phyloP scores from a whole-genome alignment of 2,113 vertebrate species.

The Centrocercus urophasianus region DNA sequence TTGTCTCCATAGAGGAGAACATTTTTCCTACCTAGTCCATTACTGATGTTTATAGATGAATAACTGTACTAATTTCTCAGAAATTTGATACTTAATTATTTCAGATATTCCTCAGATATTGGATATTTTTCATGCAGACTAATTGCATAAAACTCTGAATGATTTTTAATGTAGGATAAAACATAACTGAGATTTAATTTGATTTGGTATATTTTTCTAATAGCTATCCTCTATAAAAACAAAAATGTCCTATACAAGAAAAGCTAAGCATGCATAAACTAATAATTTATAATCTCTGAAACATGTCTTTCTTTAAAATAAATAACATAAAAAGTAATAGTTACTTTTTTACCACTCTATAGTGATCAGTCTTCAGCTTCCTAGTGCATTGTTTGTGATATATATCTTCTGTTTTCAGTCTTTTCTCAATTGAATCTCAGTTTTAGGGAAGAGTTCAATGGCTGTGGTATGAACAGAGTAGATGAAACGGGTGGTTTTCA shows the following conservation, averaged over 20 bases:
- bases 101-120: background rate
- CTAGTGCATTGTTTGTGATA: background rate
- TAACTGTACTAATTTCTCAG: background rate
- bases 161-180: background rate
- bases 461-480: background rate
- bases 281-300: background rate
- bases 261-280: background rate
- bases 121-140: background rate
- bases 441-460: background rate
- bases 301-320: background rate
- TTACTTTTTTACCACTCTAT: background rate
- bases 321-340: background rate
- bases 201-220: background rate
- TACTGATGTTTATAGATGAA: background rate
- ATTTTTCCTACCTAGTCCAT: background rate
- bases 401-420: background rate
- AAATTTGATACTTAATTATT: background rate
- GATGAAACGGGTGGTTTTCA: background rate
- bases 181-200: background rate
- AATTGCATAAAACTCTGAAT: background rate
- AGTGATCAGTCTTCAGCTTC: background rate
- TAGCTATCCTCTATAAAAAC: background rate
- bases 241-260: background rate
- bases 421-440: background rate
- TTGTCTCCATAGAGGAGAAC: background rate